Conservation (phyloP, 2,113 vertebrate genomes). For the Morone chrysops region DNA sequence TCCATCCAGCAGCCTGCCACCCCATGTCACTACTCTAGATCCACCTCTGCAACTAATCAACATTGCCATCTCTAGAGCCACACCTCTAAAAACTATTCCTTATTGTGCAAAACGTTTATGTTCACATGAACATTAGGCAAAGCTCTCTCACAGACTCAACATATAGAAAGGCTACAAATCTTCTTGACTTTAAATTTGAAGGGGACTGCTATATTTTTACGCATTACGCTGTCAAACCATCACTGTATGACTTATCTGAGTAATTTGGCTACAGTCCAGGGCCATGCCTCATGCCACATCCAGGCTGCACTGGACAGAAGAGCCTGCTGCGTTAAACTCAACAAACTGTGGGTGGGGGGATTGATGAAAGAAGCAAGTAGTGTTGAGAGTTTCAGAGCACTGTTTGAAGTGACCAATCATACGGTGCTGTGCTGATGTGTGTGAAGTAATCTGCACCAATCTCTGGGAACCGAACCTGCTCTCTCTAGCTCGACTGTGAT, state of each 20-base stretch:
- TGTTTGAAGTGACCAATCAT: slow-evolving; percentile 10
- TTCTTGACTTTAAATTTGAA: slow-evolving; percentile 13
- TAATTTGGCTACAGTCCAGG: slow-evolving; percentile 23
- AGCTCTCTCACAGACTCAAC: slow-evolving; percentile 17
- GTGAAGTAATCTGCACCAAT: slow-evolving; percentile 7
- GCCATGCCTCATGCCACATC: slow-evolving; percentile 15
- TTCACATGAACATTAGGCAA: slow-evolving; percentile 20
- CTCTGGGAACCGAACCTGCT: background rate
- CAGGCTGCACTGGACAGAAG: background rate
- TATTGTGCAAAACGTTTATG: background rate
- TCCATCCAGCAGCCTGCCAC: background rate
- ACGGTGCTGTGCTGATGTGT: background rate
- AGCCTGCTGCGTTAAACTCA: background rate
- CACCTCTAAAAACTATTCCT: background rate
- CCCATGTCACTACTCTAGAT: no score
- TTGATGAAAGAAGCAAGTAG: background rate
- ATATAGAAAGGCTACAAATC: slow-evolving; percentile 2
- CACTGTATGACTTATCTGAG: slow-evolving; percentile 21
- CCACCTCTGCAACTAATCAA: background rate
- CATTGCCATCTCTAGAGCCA: background rate
- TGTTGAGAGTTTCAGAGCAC: background rate
- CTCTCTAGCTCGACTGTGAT: slow-evolving; percentile 1
- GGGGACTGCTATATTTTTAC: slow-evolving; percentile 23
- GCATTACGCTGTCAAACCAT: slow-evolving; percentile 28
- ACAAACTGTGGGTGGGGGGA: background rate